Evolutionary conservation across 2,113 vertebrate genomes (phyloP).

Genomic region (Eulemur macaco): DNA sequence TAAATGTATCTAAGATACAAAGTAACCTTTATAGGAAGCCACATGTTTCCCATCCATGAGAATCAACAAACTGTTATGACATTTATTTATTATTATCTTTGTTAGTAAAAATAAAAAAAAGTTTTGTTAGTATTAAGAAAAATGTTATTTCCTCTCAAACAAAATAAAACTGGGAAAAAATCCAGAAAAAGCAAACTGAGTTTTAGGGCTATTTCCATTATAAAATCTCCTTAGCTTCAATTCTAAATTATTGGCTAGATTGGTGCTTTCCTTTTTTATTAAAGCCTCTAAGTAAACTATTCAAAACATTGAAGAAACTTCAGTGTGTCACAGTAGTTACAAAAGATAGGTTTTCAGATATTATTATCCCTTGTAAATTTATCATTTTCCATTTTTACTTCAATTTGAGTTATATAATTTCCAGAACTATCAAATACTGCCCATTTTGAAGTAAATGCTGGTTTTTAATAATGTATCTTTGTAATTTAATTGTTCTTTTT

Average conservation of each 20-base stretch:
- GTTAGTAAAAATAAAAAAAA: conserved; percentile 30
- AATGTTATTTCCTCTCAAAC: conserved; percentile 74
- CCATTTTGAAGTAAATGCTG: conserved; percentile 68
- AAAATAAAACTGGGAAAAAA: conserved; percentile 65
- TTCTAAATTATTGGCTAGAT: conserved; percentile 66
- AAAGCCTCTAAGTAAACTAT: conserved; percentile 62
- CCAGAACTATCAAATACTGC: conserved; percentile 61
- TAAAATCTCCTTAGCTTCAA: conserved; percentile 64
- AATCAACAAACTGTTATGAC: conserved; percentile 61
- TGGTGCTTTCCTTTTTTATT: conserved; percentile 65
- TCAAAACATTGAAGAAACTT: conserved; percentile 69
- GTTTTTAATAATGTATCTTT: conserved; percentile 62
- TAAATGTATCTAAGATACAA: conserved; percentile 51
- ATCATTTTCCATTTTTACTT: conserved; percentile 64
- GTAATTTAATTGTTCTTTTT: conserved; percentile 71
- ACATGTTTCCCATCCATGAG: conserved; percentile 63
- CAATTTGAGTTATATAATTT: conserved; percentile 63
- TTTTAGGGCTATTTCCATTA: conserved; percentile 73
- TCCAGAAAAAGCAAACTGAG: conserved; percentile 77
- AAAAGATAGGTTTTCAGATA: conserved; percentile 47
- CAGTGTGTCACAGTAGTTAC: conserved; percentile 54
- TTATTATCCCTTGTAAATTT: conserved; percentile 34
- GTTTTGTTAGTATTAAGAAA: conserved; percentile 71
- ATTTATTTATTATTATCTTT: conserved; percentile 70
- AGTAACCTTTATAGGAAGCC: conserved; percentile 61